Base-by-base conservation (phyloP, 2,113 vertebrate species). In the Barnardius zonarius region DNA sequence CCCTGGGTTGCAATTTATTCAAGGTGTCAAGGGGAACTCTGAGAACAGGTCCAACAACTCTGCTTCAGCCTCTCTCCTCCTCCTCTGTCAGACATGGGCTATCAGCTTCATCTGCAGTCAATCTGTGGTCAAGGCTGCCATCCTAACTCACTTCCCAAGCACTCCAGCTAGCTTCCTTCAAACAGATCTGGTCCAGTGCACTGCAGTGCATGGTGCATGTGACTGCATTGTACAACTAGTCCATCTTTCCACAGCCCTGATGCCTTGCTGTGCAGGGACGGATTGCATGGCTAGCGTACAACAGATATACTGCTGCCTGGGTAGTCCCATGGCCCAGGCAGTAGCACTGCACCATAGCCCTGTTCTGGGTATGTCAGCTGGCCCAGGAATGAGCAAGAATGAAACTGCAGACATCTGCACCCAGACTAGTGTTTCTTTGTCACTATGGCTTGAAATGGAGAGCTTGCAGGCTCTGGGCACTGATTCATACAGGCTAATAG, bases 261-360 rank as follows among this genome's bases (percentile, higher is more conserved):
- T 8, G 28, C 37, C 48, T 44, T 3, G 14, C 22, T 52, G 28
- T 0, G 7, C 1, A 0, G 30, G n/a, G 39, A 28, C 5, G 41
- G 37, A 31, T 37, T n/a, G 75, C 66, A n/a, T 2, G 0, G 52
- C 52, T 72, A 54, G 52, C 27, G 5, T 3, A 30, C 0, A 55
- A 35, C 66, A 68, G 28, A 31, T 22, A 10, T 4, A 9, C 4
- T 17, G 48, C 52, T 35, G 46, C 33, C 17, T 28, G 10, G 61
- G 54, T 44, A 68, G 81, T 10, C 55, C 35, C 23, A 23, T 1
- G 31, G 4, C 63, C 28, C 25, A 46, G 24, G 41, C 35, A 68
- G 77, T n/a, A 11, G 72, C 41, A 67, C 25, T 16, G 48, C 44
- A 18, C 63, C 43, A 46, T 28, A 80, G 54, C 23, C 62, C 11